Evolutionary conservation across 2,797 vertebrate genomes (phyloP), one percentile per base, ranked within the genome.

Genomic region (Chaunax sp.): DNA sequence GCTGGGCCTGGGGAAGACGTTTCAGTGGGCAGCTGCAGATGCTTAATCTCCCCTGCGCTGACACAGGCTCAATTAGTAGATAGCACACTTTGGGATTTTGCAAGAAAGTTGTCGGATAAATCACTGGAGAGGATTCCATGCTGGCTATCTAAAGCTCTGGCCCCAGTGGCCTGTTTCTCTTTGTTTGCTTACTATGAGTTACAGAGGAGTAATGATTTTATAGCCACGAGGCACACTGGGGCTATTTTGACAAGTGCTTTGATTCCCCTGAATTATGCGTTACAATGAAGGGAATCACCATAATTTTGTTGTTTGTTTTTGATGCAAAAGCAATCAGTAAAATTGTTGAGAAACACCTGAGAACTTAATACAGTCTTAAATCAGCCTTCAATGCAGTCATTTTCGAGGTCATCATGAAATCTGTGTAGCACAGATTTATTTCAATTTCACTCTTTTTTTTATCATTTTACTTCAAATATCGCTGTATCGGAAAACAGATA

Each of bases 21-120:
- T 92, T 91, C 85, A 85, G 82, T 78, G 87, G 92, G 91, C 93
- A 94, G 92, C 94, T 94, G 94, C 76, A 79, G 88, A 90, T 73
- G 87, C 91, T 94, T 94, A 92, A 94, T 94, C 93, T 94, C 90
- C 75, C 77, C 80, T 57, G 58, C 72, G 82, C 91, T 94, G 93
- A 94, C 92, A 93, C 90, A 69, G 83, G 86, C 90, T 91, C 89
- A 93, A 93, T 94, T 94, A 94, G 93, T 92, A 92, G 91, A 94
- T 91, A 85, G 89, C 84, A 74, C 89, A 91, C 88, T 92, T 90
- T 93, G 90, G 87, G 90, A 92, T 90, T 90, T 90, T 87, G 91
- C 86, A 90, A 85, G 89, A 93, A 93, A 93, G 90, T 92, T 94
- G 92, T 93, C 92, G 88, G 89, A 94, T 94, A 94, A 93, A 94